Evolutionary conservation across 2,888 invertebrate genomes (phyloP), one percentile per base, ranked within the genome.

Genomic region (Cepaea hortensis): DNA sequence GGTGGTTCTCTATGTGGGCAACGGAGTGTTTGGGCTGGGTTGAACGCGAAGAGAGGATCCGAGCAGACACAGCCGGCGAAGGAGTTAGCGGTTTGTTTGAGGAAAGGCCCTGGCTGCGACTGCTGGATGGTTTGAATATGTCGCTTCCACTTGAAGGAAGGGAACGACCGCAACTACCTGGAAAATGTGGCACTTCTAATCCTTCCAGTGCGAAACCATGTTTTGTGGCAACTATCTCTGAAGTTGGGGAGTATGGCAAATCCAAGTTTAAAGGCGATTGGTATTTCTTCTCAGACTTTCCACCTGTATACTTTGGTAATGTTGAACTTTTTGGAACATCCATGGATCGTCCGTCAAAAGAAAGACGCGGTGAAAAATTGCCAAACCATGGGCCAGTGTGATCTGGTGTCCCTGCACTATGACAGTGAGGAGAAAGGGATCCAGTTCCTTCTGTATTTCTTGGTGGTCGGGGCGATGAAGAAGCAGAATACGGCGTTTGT

Each of bases 201-300:
- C 85, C 85, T 35, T 81, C 85, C 20, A 85, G 15, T 6, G 65
- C 68, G n/a, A 85, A 85, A 6, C 85, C 85, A 20, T 85, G 85
- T 55, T 85, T 80, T 7, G 79, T 61, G n/a, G 85, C 85, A 7
- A 85, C 85, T 18, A 85, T 79, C 23, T 85, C 85, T 61, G 85
- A 15, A 15, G 85, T 85, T 15, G 85, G 85, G 1, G 85, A 85
- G 15, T 65, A 70, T 23, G 81, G 81, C 20, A 85, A 46, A 68
- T 85, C 76, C 5, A 85, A 50, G 18, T 68, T 62, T 55, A 85
- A n/a, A 1, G 65, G 46, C 3, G 46, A 61, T 18, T 68, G 79
- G 6, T 50, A 46, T 7, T 75, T 61, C 50, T 85, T 81, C 20
- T 81, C 85, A 7, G 81, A 72, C 48, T 68, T 77, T 55, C n/a